Evolutionary conservation across 2,797 vertebrate genomes (phyloP).

Genomic region (Eospalax fontanierii): DNA sequence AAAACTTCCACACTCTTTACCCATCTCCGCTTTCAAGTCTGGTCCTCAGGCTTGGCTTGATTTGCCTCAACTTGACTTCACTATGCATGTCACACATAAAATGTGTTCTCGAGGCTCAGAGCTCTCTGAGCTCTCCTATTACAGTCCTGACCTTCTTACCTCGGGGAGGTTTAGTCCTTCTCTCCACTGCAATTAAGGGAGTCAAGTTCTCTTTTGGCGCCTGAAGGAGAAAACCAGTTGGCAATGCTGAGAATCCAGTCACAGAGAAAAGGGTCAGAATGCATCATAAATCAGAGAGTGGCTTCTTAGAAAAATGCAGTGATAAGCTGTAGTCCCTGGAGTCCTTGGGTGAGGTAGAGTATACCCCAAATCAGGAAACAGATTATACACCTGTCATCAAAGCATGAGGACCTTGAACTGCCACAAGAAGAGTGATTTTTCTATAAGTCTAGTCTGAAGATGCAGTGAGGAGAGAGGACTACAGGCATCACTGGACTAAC

Average conservation of each 20-base stretch:
- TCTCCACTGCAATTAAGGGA: not conserved
- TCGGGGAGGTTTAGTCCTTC: not conserved
- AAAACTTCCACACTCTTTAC: not conserved
- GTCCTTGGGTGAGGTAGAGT: not conserved
- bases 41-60: not conserved
- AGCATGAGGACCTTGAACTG: not conserved
- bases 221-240: not conserved
- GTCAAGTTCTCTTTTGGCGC: not conserved
- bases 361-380: not conserved
- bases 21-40: not conserved
- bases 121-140: not conserved
- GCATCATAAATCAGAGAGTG: slow-evolving; percentile 24
- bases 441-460: not conserved
- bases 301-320: not conserved
- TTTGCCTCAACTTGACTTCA: slow-evolving; percentile 24
- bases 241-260: slow-evolving; percentile 67
- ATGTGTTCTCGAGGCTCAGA: not conserved
- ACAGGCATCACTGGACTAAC: not conserved
- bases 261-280: slow-evolving; percentile 1
- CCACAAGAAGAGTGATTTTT: not conserved
- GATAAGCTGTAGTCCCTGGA: not conserved
- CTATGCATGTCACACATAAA: not conserved
- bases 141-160: not conserved
- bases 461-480: not conserved
- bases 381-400: not conserved